These are phyloP conservation scores for Macaca mulatta DNA, from an alignment of 2,113 vertebrate genomes.

Conservation along the genomic window DNA sequence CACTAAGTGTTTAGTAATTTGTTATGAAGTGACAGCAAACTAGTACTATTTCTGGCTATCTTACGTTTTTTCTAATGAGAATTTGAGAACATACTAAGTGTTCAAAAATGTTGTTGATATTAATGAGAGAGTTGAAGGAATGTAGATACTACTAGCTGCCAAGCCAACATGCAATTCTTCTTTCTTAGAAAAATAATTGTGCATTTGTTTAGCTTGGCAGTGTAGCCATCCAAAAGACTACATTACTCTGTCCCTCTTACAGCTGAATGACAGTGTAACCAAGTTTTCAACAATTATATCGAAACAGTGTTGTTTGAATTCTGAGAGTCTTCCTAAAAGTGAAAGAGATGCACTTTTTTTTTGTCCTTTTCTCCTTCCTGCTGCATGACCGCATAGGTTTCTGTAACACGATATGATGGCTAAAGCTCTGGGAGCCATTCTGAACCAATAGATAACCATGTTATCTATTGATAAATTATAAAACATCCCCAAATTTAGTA, in stretches of 20 bases:
- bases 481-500: background rate
- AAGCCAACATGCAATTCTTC: background rate
- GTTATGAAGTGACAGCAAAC: background rate
- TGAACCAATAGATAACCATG: background rate
- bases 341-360: accelerated
- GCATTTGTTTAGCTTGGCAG: background rate
- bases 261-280: background rate
- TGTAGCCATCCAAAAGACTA: background rate
- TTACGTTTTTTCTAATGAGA: background rate
- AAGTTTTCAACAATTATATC: background rate
- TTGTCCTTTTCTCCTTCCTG: background rate
- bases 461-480: background rate
- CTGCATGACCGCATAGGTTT: background rate
- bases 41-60: background rate
- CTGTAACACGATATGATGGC: background rate
- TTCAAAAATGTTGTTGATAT: background rate
- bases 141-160: too few relatives aligned
- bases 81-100: background rate
- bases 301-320: background rate
- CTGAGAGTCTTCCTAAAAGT: background rate
- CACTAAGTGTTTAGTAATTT: background rate
- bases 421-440: background rate
- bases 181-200: background rate
- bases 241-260: background rate
- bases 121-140: background rate